phyloP scores from a whole-genome alignment of 2,888 invertebrate genomes.

The Calliphora vomitoria region DNA sequence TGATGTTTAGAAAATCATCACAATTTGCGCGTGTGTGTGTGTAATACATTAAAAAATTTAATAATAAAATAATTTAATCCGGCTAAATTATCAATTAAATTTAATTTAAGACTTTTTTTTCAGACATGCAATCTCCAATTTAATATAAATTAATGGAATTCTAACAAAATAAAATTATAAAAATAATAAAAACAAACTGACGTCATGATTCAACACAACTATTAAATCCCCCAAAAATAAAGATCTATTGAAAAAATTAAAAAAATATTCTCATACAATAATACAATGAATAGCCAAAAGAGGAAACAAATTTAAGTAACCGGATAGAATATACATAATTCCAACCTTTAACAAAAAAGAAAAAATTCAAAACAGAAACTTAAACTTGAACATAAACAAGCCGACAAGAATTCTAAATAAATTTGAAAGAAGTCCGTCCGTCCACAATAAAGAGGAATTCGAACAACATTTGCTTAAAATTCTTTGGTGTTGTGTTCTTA shows the following conservation, averaged over 20 bases:
- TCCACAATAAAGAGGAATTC: neutral
- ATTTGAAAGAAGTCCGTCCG: neutral
- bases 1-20: neutral
- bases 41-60: constrained; percentile 8
- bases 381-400: neutral
- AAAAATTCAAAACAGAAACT: too few relatives aligned
- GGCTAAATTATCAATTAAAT: constrained; percentile 49
- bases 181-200: constrained; percentile 39
- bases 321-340: constrained; percentile 3
- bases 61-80: constrained; percentile 17
- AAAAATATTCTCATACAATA: neutral
- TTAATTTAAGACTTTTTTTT: constrained; percentile 10
- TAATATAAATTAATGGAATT: constrained; percentile 22
- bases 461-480: neutral
- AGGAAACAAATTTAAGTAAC: constrained; percentile 13
- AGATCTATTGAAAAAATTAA: neutral
- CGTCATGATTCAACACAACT: constrained; percentile 15
- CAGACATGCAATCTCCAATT: constrained; percentile 29
- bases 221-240: neutral
- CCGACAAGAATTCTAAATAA: neutral
- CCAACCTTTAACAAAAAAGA: neutral
- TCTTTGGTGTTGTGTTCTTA: neutral
- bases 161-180: neutral
- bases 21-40: too few relatives aligned
- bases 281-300: neutral